Conservation (phyloP, 2,797 vertebrate species). For the Phataginus tricuspis region DNA sequence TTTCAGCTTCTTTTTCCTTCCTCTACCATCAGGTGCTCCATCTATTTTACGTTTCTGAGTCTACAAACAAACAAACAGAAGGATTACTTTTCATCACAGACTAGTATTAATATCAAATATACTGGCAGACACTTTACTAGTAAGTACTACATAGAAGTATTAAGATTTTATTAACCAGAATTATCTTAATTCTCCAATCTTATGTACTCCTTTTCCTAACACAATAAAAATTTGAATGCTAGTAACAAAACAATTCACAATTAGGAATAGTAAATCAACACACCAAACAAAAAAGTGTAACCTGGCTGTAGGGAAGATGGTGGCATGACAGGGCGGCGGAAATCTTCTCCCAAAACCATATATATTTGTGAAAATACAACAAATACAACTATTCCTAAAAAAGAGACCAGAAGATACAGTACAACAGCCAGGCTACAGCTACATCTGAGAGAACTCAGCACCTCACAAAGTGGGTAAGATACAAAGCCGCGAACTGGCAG, state of each 20-base stretch:
- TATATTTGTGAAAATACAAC: too few relatives aligned
- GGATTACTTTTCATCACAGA: conserved; percentile 10
- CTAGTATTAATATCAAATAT: not conserved
- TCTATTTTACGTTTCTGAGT: conserved; percentile 97
- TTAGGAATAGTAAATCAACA: not conserved
- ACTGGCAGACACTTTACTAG: not conserved
- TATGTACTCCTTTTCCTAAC: not conserved
- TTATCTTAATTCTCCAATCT: conserved; percentile 18
- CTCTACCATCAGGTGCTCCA: conserved; percentile 93
- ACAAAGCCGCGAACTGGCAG: too few relatives aligned
- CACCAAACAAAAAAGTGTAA: not conserved
- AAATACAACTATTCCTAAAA: too few relatives aligned
- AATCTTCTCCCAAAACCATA: too few relatives aligned
- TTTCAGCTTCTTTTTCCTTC: conserved; percentile 97
- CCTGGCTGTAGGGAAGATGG: too few relatives aligned
- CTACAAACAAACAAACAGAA: conserved; percentile 73
- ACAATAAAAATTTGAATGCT: not conserved
- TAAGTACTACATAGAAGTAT: not conserved
- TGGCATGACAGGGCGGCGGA: too few relatives aligned
- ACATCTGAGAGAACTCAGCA: too few relatives aligned
- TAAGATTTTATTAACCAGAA: not conserved
- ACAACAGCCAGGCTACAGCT: too few relatives aligned
- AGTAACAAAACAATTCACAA: not conserved
- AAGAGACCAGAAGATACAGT: too few relatives aligned
- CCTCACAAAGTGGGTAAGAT: too few relatives aligned